Conservation (phyloP, 2,888 invertebrate species). For the Polylopha cassiicola region DNA sequence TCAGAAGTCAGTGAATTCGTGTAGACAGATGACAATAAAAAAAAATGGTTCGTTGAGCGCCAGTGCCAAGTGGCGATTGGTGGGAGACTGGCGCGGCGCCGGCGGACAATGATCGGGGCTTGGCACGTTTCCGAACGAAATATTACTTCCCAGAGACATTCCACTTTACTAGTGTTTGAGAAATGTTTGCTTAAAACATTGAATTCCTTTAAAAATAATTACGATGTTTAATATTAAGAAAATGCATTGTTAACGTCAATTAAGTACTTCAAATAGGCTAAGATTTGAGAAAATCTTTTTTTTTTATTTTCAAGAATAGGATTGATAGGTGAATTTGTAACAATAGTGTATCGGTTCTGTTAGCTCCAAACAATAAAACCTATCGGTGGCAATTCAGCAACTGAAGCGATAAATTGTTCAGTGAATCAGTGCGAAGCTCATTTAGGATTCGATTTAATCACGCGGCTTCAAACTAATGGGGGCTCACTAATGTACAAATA, state of each 20-base stretch:
- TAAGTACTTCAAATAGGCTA: no score
- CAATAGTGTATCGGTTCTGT: no score
- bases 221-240: no score
- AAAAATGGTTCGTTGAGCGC: conserved; percentile 23
- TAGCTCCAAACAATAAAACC: no score
- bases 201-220: no score
- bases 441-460: conserved; percentile 46
- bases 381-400: background rate
- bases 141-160: conserved; percentile 20
- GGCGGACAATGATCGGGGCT: conserved; percentile 37
- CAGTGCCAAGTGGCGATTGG: conserved; percentile 38
- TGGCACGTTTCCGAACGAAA: conserved; percentile 33
- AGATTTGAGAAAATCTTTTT: no score
- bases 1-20: conserved; percentile 27
- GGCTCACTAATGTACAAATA: conserved; percentile 46
- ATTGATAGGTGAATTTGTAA: no score
- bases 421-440: conserved; percentile 41
- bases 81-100: conserved; percentile 33
- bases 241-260: no score
- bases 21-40: conserved; percentile 30
- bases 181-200: conserved; percentile 1
- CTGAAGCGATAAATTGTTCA: conserved; percentile 29
- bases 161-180: conserved; percentile 13
- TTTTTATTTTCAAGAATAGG: no score
- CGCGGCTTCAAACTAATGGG: conserved; percentile 48